Evolutionary conservation across 2,888 invertebrate species (phyloP).

Genomic region (Melinaea marsaeus): DNA sequence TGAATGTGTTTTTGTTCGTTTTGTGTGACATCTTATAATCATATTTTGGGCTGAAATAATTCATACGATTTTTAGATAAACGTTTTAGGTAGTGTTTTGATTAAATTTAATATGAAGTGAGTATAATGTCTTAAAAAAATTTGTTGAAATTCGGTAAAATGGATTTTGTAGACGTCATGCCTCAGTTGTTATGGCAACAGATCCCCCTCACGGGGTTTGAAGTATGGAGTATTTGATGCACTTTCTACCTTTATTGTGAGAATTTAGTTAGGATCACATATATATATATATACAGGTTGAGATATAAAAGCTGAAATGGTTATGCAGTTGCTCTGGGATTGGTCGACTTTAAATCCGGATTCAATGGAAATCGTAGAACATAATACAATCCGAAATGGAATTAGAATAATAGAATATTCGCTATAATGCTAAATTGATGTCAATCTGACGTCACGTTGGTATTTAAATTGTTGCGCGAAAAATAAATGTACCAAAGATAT

Average conservation of each 20-base stretch:
- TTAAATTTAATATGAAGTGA: constrained; percentile 3
- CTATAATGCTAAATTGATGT: neutral
- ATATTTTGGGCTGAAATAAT: too few relatives aligned
- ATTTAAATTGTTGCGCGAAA: neutral
- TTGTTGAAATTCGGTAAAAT: too few relatives aligned
- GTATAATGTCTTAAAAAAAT: too few relatives aligned
- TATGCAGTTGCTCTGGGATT: neutral
- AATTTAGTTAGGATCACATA: constrained; percentile 21
- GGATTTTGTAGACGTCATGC: constrained; percentile 36
- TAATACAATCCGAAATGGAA: constrained; percentile 10
- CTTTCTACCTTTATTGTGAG: constrained; percentile 24
- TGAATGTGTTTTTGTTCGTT: neutral
- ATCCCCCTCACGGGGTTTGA: constrained; percentile 25
- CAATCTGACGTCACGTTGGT: neutral
- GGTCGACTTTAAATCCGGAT: constrained; percentile 4
- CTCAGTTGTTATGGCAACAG: constrained; percentile 51
- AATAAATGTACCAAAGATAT: too few relatives aligned
- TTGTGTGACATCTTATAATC: neutral
- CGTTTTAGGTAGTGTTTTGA: too few relatives aligned
- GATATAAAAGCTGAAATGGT: constrained; percentile 10
- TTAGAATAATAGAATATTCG: constrained; percentile 10
- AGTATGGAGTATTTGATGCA: constrained; percentile 21
- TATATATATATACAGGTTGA: constrained; percentile 3
- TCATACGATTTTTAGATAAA: too few relatives aligned
- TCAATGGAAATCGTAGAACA: constrained; percentile 6